Evolutionary conservation across 2,888 invertebrate species (phyloP).

Genomic region (Entomobrya multifasciata): DNA sequence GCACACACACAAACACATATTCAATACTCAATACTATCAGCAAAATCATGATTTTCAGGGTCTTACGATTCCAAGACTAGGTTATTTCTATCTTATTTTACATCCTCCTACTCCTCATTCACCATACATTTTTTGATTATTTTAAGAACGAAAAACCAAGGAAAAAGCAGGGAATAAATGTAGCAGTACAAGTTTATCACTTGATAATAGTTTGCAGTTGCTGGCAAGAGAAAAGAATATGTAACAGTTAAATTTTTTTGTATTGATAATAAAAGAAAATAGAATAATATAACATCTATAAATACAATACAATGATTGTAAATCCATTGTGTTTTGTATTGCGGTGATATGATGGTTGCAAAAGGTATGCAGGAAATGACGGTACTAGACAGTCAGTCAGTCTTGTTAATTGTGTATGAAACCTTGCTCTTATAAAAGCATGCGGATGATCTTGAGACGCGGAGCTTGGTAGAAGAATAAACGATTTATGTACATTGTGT

Average conservation of each 20-base stretch:
- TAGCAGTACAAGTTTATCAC: neutral
- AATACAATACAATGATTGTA: neutral
- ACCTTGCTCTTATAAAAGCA: slow-evolving; percentile 55
- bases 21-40: slow-evolving; percentile 26
- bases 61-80: slow-evolving; percentile 57
- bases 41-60: slow-evolving; percentile 62
- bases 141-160: neutral
- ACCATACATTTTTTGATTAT: neutral
- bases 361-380: slow-evolving; percentile 40
- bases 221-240: slow-evolving; percentile 14
- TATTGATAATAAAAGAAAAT: slow-evolving; percentile 39
- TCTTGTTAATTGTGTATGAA: slow-evolving; percentile 60
- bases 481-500: slow-evolving; percentile 6
- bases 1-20: too few relatives aligned
- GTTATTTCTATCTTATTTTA: slow-evolving; percentile 45
- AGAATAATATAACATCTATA: slow-evolving; percentile 48
- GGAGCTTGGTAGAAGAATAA: too few relatives aligned
- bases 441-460: slow-evolving; percentile 30
- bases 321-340: too few relatives aligned
- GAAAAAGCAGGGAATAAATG: slow-evolving; percentile 33
- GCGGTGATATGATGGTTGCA: neutral
- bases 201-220: slow-evolving; percentile 34
- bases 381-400: slow-evolving; percentile 36
- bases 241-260: slow-evolving; percentile 56
- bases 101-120: slow-evolving; percentile 16